Conservation (phyloP, 2,113 vertebrate genomes). For the Piprites chloris region DNA sequence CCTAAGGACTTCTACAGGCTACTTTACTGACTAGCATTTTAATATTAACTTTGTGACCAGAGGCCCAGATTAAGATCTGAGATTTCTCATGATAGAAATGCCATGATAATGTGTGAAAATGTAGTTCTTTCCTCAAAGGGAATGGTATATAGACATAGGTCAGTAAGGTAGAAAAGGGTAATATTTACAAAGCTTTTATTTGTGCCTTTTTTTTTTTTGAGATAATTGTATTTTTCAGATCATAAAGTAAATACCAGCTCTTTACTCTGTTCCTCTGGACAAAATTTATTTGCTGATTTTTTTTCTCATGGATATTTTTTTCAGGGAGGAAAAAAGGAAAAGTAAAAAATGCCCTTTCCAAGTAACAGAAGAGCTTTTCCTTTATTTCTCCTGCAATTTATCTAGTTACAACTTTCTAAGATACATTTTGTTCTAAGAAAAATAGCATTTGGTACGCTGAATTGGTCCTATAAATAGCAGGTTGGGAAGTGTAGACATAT, state of each 20-base stretch:
- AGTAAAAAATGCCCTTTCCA: background rate
- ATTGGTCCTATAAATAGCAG: background rate
- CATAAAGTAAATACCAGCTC: background rate
- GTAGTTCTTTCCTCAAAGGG: background rate
- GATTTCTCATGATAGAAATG: background rate
- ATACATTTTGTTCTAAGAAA: background rate
- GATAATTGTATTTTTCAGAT: background rate
- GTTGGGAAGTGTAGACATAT: background rate
- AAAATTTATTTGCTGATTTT: background rate
- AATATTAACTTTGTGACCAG: background rate
- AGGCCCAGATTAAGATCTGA: background rate
- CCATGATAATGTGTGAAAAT: background rate
- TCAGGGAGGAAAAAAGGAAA: no score
- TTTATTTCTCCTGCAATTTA: background rate
- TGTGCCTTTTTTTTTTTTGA: background rate
- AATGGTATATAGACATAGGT: background rate
- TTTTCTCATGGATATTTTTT: background rate
- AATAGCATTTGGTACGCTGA: background rate
- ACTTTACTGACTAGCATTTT: background rate
- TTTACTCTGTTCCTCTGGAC: background rate
- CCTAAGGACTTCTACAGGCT: background rate
- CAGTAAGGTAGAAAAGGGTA: background rate
- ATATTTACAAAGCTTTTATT: background rate
- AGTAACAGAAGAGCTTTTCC: background rate
- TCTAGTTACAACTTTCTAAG: background rate